Conservation (phyloP, 2,888 invertebrate species). For the Nasonia oneida region DNA sequence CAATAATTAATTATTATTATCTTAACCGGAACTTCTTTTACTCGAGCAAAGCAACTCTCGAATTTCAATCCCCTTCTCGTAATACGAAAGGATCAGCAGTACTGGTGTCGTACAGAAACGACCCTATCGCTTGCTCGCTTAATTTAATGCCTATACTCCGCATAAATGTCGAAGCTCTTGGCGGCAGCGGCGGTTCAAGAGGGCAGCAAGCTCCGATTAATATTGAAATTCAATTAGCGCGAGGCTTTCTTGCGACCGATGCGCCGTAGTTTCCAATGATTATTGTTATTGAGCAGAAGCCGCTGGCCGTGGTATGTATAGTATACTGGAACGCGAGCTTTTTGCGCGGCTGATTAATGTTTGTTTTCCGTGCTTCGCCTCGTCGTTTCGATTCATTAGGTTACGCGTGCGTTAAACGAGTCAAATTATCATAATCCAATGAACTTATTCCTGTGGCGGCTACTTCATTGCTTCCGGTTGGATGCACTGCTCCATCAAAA, state of each 20-base stretch:
- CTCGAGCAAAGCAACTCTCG: no score
- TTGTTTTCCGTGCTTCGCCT: neutral
- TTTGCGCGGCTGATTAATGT: constrained; percentile 10
- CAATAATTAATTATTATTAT: no score
- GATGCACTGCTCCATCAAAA: no score
- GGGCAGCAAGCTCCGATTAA: constrained; percentile 42
- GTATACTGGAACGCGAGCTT: neutral
- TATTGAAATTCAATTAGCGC: constrained; percentile 48
- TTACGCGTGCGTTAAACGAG: neutral
- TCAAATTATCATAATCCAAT: constrained; percentile 10
- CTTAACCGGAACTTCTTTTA: no score
- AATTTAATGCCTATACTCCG: neutral
- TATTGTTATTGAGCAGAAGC: neutral
- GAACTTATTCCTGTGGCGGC: neutral
- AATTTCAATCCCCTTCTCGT: neutral
- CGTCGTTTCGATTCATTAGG: neutral
- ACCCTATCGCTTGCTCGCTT: neutral
- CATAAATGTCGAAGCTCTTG: neutral
- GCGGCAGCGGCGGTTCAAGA: neutral
- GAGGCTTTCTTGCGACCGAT: constrained; percentile 31
- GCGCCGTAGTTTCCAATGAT: constrained; percentile 5
- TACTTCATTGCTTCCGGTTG: neutral
- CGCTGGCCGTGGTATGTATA: neutral
- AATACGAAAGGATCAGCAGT: neutral
- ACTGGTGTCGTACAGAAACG: neutral